Evolutionary conservation across 2,888 invertebrate species (phyloP).

Genomic region (Quadroppia sp.): DNA sequence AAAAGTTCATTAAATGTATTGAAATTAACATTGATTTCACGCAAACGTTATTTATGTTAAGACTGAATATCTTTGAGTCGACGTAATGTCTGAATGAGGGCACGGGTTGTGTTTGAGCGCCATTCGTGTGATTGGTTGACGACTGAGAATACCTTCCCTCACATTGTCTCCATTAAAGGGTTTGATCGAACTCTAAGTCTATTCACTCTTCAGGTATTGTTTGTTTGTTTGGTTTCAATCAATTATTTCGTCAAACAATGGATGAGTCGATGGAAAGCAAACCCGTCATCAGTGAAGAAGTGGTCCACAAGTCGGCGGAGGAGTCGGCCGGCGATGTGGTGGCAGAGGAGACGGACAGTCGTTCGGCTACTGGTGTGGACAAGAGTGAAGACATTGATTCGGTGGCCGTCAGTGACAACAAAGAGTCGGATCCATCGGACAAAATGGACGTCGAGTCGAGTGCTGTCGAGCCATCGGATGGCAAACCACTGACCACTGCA

Average conservation of each 20-base stretch:
- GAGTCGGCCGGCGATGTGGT: neutral
- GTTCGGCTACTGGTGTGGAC: neutral
- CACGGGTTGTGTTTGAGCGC: too few species aligned
- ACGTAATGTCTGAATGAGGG: too few species aligned
- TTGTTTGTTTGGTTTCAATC: too few species aligned
- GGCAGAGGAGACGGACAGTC: neutral
- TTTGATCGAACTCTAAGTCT: too few species aligned
- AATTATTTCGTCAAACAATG: neutral
- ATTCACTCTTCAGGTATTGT: too few species aligned
- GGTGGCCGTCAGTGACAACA: neutral
- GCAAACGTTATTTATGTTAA: too few species aligned
- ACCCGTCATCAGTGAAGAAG: neutral
- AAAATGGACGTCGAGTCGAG: neutral
- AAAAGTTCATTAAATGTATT: too few species aligned
- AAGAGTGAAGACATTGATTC: neutral
- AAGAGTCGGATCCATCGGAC: neutral
- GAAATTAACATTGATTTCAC: too few species aligned
- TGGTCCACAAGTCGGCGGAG: neutral
- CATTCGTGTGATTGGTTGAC: too few species aligned
- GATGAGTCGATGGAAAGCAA: constrained; percentile 1
- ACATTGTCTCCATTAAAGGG: too few species aligned
- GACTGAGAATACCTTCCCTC: too few species aligned
- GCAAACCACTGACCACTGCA: neutral
- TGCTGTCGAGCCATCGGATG: neutral
- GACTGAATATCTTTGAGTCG: too few species aligned